A percentile compares a stretch with the other conserved stretches of the same genome.
phyloP scores from a whole-genome alignment of 2,797 vertebrate species.

The Enteromius fasciolatus region DNA sequence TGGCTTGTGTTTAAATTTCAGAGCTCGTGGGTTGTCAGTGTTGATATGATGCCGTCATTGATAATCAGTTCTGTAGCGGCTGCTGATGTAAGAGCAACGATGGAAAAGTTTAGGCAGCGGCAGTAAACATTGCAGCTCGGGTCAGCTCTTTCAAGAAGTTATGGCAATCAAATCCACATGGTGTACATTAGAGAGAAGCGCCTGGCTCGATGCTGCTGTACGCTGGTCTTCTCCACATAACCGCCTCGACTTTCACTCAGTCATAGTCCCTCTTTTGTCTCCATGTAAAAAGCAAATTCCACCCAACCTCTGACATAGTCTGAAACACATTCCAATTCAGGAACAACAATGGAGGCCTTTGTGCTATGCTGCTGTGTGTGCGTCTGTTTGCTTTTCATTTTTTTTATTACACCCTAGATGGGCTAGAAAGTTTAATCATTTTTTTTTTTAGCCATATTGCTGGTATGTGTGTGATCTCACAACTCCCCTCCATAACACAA shows the following conservation, averaged over 20 bases:
- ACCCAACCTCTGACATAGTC: slow-evolving; percentile 68
- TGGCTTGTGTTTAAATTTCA: not conserved
- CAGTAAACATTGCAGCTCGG: slow-evolving; percentile 22
- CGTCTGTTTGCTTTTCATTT: slow-evolving; percentile 74
- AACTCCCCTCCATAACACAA: not conserved
- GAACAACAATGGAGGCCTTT: slow-evolving; percentile 73
- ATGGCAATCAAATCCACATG: slow-evolving; percentile 53
- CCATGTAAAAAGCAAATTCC: slow-evolving; percentile 75
- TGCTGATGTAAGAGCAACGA: not conserved
- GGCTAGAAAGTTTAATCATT: slow-evolving; percentile 69
- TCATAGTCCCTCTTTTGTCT: slow-evolving; percentile 75
- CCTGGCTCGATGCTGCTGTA: slow-evolving; percentile 19
- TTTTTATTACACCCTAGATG: slow-evolving; percentile 73
- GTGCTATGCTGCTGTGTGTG: slow-evolving; percentile 64
- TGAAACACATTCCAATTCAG: slow-evolving; percentile 71
- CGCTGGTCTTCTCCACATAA: slow-evolving; percentile 33
- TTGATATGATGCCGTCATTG: not conserved
- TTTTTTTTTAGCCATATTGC: slow-evolving; percentile 44
- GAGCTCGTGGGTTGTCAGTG: not conserved
- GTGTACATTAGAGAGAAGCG: slow-evolving; percentile 41
- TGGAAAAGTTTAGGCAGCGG: slow-evolving; percentile 28
- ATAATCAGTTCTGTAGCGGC: not conserved
- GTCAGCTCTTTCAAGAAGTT: slow-evolving; percentile 14
- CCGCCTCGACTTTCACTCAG: slow-evolving; percentile 51
- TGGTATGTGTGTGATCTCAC: slow-evolving; percentile 24